A percentile compares a stretch with the other conserved stretches of the same genome.
These are phyloP conservation scores for Manacus vitellinus DNA, from an alignment of 2,113 vertebrate species.

Conservation along the genomic window DNA sequence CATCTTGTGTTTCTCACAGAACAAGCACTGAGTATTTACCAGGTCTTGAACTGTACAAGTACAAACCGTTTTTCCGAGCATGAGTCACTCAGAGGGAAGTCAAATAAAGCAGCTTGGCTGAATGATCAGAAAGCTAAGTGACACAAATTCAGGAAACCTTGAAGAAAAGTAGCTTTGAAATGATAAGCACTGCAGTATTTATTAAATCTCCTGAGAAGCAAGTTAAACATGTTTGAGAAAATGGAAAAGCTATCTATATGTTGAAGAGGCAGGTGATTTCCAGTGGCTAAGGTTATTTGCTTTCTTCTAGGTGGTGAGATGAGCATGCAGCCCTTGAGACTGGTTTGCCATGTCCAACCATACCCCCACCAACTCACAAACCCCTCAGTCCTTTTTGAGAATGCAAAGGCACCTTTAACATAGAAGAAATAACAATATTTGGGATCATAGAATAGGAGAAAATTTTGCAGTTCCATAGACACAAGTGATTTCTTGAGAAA, in stretches of 20 bases:
- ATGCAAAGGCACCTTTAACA: background rate
- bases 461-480: background rate
- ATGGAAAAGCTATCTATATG: background rate
- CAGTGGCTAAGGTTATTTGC: background rate
- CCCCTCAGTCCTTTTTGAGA: background rate
- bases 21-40: background rate
- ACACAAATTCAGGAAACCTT: background rate
- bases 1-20: background rate
- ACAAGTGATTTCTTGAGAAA: background rate
- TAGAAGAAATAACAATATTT: background rate
- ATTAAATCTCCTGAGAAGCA: background rate
- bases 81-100: background rate
- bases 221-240: background rate
- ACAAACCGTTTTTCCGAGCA: background rate
- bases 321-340: background rate
- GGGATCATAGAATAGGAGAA: background rate
- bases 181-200: background rate
- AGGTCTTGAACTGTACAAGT: slow-evolving; percentile 15
- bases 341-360: background rate
- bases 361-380: background rate
- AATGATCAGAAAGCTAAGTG: slow-evolving; percentile 17
- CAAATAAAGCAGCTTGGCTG: background rate
- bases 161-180: slow-evolving; percentile 12
- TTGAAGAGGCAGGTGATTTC: background rate
- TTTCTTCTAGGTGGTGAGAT: background rate